Conservation (phyloP, 2,888 invertebrate genomes). For the Pterostichus niger region DNA sequence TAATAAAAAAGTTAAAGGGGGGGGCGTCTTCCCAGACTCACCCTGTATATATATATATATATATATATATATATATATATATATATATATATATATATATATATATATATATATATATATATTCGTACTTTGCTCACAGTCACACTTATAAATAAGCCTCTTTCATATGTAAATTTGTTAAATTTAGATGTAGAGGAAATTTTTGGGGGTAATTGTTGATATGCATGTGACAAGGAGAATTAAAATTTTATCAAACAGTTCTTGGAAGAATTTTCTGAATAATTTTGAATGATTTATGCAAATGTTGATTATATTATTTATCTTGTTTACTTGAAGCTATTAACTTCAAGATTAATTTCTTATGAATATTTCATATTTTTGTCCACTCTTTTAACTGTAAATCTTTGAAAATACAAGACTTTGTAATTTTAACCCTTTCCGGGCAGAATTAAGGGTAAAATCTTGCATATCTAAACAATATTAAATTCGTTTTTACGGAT, state of each 20-base stretch:
- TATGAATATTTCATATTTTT: background rate
- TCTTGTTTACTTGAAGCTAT: background rate
- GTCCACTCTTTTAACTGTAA: background rate
- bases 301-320: background rate
- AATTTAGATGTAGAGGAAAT: constrained; percentile 7
- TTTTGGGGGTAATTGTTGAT: constrained; percentile 3
- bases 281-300: background rate
- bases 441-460: no score
- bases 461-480: no score
- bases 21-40: no score
- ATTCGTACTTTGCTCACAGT: background rate
- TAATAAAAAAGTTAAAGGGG: no score
- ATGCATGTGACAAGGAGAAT: background rate
- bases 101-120: no score
- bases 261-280: no score
- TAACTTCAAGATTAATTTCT: background rate
- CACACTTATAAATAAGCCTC: background rate
- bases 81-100: no score
- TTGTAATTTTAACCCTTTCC: no score
- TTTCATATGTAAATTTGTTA: constrained; percentile 12
- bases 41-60: no score
- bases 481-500: no score
- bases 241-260: background rate
- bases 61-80: no score
- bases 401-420: background rate